phyloP scores from a whole-genome alignment of 2,888 invertebrate genomes.

The Spicauda simplicius region DNA sequence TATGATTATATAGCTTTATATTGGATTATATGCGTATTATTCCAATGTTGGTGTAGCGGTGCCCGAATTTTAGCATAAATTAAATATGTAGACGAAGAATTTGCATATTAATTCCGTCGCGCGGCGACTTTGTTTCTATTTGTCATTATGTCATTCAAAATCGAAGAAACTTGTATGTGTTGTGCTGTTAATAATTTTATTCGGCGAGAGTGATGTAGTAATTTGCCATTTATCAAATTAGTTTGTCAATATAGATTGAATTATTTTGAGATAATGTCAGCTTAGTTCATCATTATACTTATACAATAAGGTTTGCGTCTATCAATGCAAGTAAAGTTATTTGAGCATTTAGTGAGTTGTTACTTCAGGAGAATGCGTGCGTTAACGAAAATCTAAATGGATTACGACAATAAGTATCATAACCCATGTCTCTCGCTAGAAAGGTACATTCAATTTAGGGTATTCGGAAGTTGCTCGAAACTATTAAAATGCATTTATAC shows the following conservation, averaged over 20 bases:
- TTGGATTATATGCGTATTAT: neutral
- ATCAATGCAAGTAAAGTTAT: too few relatives aligned
- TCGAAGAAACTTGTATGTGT: conserved; percentile 13
- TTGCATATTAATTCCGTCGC: conserved; percentile 18
- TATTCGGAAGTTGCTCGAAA: too few relatives aligned
- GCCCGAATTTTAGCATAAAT: conserved; percentile 29
- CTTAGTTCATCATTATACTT: neutral
- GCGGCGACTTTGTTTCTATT: conserved; percentile 11
- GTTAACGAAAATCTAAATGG: too few relatives aligned
- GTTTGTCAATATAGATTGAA: neutral
- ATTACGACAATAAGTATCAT: too few relatives aligned
- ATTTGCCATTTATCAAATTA: conserved; percentile 20
- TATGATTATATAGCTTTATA: too few relatives aligned
- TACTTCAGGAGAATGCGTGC: too few relatives aligned
- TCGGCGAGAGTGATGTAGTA: conserved; percentile 14
- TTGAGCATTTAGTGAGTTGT: too few relatives aligned
- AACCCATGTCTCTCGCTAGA: too few relatives aligned
- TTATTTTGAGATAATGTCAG: conserved; percentile 10
- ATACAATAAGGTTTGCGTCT: too few relatives aligned
- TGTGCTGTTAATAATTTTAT: neutral
- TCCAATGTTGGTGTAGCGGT: neutral
- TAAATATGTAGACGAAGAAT: conserved; percentile 17
- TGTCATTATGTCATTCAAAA: conserved; percentile 24
- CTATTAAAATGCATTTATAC: neutral
- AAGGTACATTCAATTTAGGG: too few relatives aligned